Percentiles rank a stretch among this genome's conserved stretches.
phyloP scores from a whole-genome alignment of 2,113 vertebrate genomes.

The Neolamprologus fasciatus region DNA sequence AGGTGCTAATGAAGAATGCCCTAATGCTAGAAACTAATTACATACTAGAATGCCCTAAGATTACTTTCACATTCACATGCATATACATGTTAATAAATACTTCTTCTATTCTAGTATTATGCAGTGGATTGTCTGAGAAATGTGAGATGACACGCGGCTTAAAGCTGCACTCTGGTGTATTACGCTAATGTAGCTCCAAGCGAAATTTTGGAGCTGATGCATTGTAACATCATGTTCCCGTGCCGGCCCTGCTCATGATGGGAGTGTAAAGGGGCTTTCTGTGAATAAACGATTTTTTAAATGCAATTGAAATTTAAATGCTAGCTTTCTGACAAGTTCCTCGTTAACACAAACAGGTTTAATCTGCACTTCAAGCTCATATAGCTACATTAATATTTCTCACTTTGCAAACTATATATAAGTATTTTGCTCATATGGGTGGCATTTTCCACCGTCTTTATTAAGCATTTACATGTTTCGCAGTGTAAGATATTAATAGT shows the following conservation, averaged over 20 bases:
- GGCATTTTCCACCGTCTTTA: background rate
- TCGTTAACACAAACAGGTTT: background rate
- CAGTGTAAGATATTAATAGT: background rate
- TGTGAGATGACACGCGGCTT: background rate
- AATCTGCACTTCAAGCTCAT: background rate
- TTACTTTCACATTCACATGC: conserved; percentile 27
- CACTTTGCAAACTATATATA: background rate
- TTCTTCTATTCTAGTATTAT: conserved; percentile 16
- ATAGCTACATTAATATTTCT: background rate
- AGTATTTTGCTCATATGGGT: background rate
- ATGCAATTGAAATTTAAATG: background rate
- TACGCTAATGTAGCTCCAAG: background rate
- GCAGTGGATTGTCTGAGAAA: background rate
- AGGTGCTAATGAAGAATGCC: background rate
- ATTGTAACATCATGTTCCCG: background rate
- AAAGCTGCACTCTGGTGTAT: conserved; percentile 22
- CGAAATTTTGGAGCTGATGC: background rate
- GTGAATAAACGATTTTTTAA: background rate
- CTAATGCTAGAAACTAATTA: background rate
- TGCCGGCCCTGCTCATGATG: background rate
- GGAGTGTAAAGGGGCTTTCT: background rate
- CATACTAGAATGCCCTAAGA: background rate
- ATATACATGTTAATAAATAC: background rate
- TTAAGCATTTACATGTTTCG: background rate
- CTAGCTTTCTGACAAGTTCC: background rate